Conservation (phyloP, 2,888 invertebrate genomes). For the Parnassius orleans region DNA sequence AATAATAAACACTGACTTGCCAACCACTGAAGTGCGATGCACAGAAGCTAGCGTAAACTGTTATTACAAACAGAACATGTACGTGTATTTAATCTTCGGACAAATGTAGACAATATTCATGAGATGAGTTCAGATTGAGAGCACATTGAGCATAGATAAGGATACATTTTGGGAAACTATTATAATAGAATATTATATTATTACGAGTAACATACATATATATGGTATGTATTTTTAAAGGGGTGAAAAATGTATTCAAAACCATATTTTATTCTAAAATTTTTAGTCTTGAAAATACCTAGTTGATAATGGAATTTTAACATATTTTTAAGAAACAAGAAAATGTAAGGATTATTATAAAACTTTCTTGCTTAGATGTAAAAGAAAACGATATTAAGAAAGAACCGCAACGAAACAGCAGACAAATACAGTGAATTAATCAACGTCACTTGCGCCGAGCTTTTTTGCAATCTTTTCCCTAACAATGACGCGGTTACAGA, state of each 20-base stretch:
- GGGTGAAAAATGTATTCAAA: too few species aligned
- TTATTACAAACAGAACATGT: conserved; percentile 18
- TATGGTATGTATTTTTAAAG: too few species aligned
- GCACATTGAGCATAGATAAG: too few species aligned
- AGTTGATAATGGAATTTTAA: too few species aligned
- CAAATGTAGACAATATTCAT: conserved; percentile 13
- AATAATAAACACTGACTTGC: conserved; percentile 34
- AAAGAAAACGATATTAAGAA: conserved; percentile 11
- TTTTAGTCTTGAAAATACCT: too few species aligned
- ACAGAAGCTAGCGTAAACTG: conserved; percentile 15
- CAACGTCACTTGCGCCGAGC: conserved; percentile 22
- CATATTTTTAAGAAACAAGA: neutral
- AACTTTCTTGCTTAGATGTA: conserved; percentile 3
- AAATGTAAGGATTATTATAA: conserved; percentile 6
- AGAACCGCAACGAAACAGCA: conserved; percentile 18
- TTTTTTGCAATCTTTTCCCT: conserved; percentile 20
- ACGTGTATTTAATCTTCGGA: conserved; percentile 16
- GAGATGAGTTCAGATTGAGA: conserved; percentile 3
- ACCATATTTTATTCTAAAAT: too few species aligned
- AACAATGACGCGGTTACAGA: conserved; percentile 14
- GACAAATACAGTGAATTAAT: conserved; percentile 26
- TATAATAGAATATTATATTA: too few species aligned
- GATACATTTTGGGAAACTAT: too few species aligned
- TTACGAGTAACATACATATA: too few species aligned
- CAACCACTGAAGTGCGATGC: conserved; percentile 16